Evolutionary conservation across 2,113 vertebrate species (phyloP).

Genomic region (Caloenas nicobarica): DNA sequence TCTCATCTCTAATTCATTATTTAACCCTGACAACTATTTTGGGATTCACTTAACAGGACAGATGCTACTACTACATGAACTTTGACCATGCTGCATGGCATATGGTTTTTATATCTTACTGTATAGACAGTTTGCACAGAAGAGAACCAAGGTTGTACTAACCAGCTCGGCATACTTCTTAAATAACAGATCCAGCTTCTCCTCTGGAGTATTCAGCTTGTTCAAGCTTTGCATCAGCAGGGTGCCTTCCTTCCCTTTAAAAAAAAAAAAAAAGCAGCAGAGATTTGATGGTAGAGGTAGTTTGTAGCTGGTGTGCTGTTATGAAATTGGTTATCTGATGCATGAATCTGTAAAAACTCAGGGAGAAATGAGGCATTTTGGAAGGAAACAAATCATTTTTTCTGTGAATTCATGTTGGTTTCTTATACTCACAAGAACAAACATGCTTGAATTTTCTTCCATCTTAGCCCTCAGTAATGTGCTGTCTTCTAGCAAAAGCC

Average conservation of each 20-base stretch:
- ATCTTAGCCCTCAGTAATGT: background rate
- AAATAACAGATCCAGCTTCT: slow-evolving; percentile 86
- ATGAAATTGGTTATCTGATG: background rate
- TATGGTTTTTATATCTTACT: background rate
- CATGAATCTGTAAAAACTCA: background rate
- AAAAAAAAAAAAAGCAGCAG: background rate
- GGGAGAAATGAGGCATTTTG: background rate
- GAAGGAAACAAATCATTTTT: background rate
- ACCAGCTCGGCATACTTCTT: slow-evolving; percentile 91
- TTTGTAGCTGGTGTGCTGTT: background rate
- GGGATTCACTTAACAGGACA: background rate
- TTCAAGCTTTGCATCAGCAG: slow-evolving; percentile 85
- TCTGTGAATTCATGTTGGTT: background rate
- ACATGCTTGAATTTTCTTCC: background rate
- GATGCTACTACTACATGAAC: background rate
- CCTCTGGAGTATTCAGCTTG: slow-evolving; percentile 81
- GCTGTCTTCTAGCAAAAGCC: background rate
- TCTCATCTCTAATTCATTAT: background rate
- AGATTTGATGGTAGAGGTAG: background rate
- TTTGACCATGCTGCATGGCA: background rate
- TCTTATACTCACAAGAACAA: background rate
- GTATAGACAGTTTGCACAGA: background rate
- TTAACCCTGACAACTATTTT: background rate
- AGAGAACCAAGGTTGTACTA: slow-evolving; percentile 56
- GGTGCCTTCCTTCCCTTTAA: slow-evolving; percentile 82